Evolutionary conservation across 2,888 invertebrate genomes (phyloP).

Genomic region (Sphaeridia pumilis): DNA sequence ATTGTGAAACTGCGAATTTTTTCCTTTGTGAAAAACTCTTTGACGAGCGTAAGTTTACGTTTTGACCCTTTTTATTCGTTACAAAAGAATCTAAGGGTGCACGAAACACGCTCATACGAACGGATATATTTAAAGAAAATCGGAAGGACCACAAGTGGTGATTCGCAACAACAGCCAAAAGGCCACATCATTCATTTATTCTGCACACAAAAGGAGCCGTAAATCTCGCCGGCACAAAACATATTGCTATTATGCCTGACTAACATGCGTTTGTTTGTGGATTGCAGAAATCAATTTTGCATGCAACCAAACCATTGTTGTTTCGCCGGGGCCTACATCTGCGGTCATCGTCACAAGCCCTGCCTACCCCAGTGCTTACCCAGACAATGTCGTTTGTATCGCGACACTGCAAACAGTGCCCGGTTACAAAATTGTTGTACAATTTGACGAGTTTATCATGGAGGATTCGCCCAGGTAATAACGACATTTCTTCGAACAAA

Average conservation of each 20-base stretch:
- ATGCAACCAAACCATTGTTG: slow-evolving; percentile 57
- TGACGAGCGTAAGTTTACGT: slow-evolving; percentile 32
- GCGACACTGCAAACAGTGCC: slow-evolving; percentile 57
- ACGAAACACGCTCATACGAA: no score
- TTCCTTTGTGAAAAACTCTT: slow-evolving; percentile 33
- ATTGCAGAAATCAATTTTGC: slow-evolving; percentile 26
- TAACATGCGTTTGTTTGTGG: no score
- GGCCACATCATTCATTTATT: no score
- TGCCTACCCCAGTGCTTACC: slow-evolving; percentile 65
- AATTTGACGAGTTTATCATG: slow-evolving; percentile 63
- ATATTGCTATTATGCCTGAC: no score
- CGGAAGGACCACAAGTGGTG: no score
- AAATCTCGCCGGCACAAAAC: no score
- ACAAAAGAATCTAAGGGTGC: no score
- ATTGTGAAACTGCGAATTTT: slow-evolving; percentile 35
- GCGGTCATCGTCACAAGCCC: slow-evolving; percentile 63
- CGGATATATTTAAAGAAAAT: no score
- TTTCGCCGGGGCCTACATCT: slow-evolving; percentile 52
- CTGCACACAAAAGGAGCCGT: no score
- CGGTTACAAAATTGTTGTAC: slow-evolving; percentile 56
- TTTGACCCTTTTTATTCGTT: no score
- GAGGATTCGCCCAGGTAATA: slow-evolving; percentile 61
- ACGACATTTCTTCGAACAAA: background rate
- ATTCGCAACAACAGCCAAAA: no score
- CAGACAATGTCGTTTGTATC: slow-evolving; percentile 61